Conservation (phyloP, 2,113 vertebrate genomes). For the Melospiza georgiana region DNA sequence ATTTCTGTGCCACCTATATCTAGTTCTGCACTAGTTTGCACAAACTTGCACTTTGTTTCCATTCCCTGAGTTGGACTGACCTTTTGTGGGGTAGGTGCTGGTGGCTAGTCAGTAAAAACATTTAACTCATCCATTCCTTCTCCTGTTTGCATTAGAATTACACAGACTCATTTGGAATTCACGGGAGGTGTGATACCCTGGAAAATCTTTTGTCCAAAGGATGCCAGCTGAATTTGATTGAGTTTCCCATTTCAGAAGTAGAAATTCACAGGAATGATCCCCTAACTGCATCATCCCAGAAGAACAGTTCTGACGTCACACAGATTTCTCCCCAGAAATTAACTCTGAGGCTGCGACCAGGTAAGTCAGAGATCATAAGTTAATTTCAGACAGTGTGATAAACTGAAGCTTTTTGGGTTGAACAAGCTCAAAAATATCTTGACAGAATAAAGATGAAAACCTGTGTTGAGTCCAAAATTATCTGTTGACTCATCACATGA, state of each 20-base stretch:
- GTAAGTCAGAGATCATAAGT: slow-evolving; percentile 66
- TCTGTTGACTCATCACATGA: background rate
- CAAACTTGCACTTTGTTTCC: background rate
- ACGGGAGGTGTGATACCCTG: slow-evolving; percentile 85
- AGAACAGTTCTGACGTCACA: slow-evolving; percentile 73
- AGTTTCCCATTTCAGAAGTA: slow-evolving; percentile 83
- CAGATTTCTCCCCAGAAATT: slow-evolving; percentile 94
- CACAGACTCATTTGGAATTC: slow-evolving; percentile 80
- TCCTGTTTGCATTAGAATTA: slow-evolving; percentile 84
- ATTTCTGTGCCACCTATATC: background rate
- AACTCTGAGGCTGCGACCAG: slow-evolving; percentile 85
- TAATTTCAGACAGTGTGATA: background rate
- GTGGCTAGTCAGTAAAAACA: background rate
- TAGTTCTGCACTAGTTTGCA: background rate
- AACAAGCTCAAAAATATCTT: background rate
- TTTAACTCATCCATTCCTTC: slow-evolving; percentile 9
- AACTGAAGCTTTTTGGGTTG: background rate
- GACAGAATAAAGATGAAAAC: background rate
- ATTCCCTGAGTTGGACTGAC: background rate
- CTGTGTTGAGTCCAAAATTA: background rate
- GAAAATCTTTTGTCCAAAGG: slow-evolving; percentile 83
- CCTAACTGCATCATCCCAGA: slow-evolving; percentile 74
- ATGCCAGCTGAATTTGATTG: slow-evolving; percentile 78
- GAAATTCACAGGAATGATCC: slow-evolving; percentile 79
- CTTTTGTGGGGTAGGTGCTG: background rate